phyloP scores from a whole-genome alignment of 92 coral and sea anemone genomes.

The Ricordea florida region DNA sequence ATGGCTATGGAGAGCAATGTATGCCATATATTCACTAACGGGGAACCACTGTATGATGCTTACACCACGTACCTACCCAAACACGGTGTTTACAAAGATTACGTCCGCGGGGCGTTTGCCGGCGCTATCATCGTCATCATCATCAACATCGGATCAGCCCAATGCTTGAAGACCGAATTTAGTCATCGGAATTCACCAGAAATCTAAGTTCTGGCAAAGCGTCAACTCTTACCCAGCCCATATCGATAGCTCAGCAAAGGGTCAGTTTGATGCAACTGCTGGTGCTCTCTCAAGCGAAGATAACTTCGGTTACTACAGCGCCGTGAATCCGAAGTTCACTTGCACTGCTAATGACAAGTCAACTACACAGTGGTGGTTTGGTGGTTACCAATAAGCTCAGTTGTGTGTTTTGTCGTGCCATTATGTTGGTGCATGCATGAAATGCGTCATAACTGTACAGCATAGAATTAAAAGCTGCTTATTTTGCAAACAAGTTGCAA shows the following conservation, averaged over 20 bases:
- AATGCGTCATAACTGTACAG: too few relatives aligned
- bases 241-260: constrained; percentile 40
- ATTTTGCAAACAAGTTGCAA: too few relatives aligned
- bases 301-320: constrained; percentile 53
- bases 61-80: too few relatives aligned
- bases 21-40: too few relatives aligned
- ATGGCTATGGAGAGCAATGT: too few relatives aligned
- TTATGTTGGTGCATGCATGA: too few relatives aligned
- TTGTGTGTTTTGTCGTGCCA: too few relatives aligned
- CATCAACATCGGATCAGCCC: constrained; percentile 15
- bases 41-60: too few relatives aligned
- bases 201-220: constrained; percentile 55
- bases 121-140: constrained; percentile 47
- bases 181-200: constrained; percentile 36
- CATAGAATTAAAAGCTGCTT: too few relatives aligned
- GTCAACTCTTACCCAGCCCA: not conserved
- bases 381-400: constrained; percentile 61
- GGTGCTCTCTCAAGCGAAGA: constrained; percentile 59
- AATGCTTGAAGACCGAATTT: constrained; percentile 62
- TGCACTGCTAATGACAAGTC: constrained; percentile 55
- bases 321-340: constrained; percentile 55
- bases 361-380: constrained; percentile 80
- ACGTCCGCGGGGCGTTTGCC: constrained; percentile 64
- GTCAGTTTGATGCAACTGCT: constrained; percentile 34
- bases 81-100: constrained; percentile 68